These are phyloP conservation scores for Micrastur ruficollis DNA, from an alignment of 2,797 vertebrate genomes.

Conservation along the genomic window DNA sequence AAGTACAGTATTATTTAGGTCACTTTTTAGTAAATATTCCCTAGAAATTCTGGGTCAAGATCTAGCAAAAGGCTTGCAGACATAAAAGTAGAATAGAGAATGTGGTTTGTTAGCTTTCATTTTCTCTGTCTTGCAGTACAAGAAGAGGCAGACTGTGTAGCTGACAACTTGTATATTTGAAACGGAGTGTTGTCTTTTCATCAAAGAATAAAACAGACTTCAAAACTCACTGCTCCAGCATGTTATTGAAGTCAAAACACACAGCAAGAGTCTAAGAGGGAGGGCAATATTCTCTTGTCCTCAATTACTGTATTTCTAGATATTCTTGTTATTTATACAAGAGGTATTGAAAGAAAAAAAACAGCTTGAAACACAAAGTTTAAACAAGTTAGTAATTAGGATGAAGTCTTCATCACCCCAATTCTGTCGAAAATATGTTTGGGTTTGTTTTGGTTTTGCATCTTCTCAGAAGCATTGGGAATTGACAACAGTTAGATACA, in stretches of 20 bases:
- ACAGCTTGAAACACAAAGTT: background rate
- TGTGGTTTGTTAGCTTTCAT: background rate
- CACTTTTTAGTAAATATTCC: background rate
- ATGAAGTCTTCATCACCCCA: background rate
- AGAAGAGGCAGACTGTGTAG: background rate
- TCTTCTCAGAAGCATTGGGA: background rate
- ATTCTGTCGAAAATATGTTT: background rate
- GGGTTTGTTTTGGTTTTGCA: background rate
- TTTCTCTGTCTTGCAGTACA: background rate
- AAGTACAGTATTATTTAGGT: background rate
- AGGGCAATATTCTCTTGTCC: background rate
- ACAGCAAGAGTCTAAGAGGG: background rate
- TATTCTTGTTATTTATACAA: background rate
- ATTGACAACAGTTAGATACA: background rate
- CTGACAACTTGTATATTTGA: background rate
- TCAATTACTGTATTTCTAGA: background rate
- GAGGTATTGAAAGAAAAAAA: background rate
- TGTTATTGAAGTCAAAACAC: background rate
- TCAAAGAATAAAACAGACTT: background rate
- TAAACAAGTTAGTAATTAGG: background rate
- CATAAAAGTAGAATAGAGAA: background rate
- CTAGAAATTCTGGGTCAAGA: background rate
- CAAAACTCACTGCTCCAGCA: background rate
- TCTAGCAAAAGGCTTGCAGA: background rate
- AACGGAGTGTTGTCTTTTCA: background rate